Conservation (phyloP, 1,140 invertebrate genomes). For the Trichonephila clavata region DNA sequence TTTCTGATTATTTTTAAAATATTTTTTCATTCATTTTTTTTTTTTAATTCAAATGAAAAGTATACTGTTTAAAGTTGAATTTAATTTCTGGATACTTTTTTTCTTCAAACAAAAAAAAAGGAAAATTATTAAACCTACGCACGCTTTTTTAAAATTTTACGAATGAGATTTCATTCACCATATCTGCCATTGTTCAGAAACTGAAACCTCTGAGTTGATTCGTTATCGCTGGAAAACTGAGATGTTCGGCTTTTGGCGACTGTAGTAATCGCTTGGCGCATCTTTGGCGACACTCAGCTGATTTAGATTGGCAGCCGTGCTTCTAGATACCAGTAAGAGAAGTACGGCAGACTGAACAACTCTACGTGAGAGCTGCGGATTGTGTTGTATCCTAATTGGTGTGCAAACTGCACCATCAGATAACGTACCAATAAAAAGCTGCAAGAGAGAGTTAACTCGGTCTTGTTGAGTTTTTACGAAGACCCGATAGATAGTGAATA, state of each 20-base stretch:
- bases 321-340: constrained; percentile 46
- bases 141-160: no score
- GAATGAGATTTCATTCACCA: no score
- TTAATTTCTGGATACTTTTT: no score
- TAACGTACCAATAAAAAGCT: neutral
- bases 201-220: neutral
- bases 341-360: neutral
- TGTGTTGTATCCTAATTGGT: constrained; percentile 4
- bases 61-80: no score
- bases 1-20: no score
- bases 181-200: neutral
- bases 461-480: neutral
- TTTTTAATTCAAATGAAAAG: no score
- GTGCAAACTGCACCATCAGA: constrained; percentile 1
- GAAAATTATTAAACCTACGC: no score
- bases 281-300: constrained; percentile 50
- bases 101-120: no score
- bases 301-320: constrained; percentile 46
- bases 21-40: no score
- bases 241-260: constrained; percentile 31
- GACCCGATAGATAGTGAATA: neutral
- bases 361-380: neutral
- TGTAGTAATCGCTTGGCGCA: constrained; percentile 5
- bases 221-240: neutral
- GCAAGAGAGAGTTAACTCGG: neutral